phyloP scores from a whole-genome alignment of 2,888 invertebrate genomes.

The Bellardia pandia region DNA sequence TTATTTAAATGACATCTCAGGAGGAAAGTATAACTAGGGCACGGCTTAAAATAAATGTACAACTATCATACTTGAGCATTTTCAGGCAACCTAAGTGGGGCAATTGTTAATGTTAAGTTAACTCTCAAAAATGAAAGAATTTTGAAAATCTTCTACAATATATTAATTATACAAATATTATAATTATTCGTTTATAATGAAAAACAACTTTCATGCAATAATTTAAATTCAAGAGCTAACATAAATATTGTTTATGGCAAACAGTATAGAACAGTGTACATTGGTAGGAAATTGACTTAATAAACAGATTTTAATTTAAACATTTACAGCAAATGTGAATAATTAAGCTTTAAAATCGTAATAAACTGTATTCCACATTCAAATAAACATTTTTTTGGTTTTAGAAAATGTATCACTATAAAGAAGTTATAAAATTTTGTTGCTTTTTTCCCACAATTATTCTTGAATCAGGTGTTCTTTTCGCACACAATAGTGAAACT shows the following conservation, averaged over 20 bases:
- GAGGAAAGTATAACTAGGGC: slow-evolving; percentile 20
- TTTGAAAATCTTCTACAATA: too few species aligned
- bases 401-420: background rate
- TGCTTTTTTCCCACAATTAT: slow-evolving; percentile 29
- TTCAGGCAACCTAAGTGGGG: background rate
- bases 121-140: background rate
- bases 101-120: background rate
- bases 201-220: too few species aligned
- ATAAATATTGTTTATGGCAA: too few species aligned
- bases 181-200: too few species aligned
- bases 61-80: background rate
- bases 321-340: too few species aligned
- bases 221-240: too few species aligned
- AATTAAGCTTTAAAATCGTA: too few species aligned
- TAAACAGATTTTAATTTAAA: too few species aligned
- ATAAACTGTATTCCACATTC: too few species aligned
- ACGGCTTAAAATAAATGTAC: background rate
- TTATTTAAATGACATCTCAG: slow-evolving; percentile 43
- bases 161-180: too few species aligned
- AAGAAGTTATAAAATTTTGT: slow-evolving; percentile 6
- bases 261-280: too few species aligned
- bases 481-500: slow-evolving; percentile 34
- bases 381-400: background rate
- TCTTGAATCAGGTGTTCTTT: slow-evolving; percentile 62
- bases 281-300: too few species aligned